Evolutionary conservation across 1,140 invertebrate genomes (phyloP), one percentile per base, ranked within the genome.

Genomic region (Ostrea edulis): DNA sequence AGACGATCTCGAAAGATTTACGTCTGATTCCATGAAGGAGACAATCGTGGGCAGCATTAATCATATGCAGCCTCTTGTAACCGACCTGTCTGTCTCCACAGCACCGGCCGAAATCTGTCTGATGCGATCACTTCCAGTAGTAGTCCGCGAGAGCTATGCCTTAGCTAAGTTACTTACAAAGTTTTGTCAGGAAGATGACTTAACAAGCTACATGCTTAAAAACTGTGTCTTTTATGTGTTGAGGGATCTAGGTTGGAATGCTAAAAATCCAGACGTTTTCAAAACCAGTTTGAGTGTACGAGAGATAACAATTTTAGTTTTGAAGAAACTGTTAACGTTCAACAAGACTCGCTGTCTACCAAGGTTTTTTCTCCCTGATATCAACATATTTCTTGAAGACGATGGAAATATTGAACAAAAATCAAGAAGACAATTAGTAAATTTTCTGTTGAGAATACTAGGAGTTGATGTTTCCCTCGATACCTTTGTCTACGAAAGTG

Each of bases 361-460:
- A 52, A 84, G 77, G 54, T 89, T 82, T 51, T 82, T 29, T n/a
- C 20, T 77, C 84, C 86, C 86, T 65, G 81, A 58, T 25, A 53
- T 55, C 12, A 54, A 53, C 58, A 68, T 82, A 82, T 87, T 86
- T 68, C 54, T 20, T 22, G 44, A 25, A 68, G 44, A 20, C n/a
- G 55, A 62, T 62, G 55, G n/a, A 7, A 17, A n/a, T 20, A 17
- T n/a, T 62, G 20, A 20, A 17, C 55, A 58, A 58, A 58, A 3
- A 17, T 58, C 55, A 14, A 58, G 12, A 62, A 62, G 55, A 62
- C 17, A 8, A 62, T 7, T 0, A 62, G 55, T n/a, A n/a, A 20
- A 62, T 20, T 20, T 14, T 5, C 17, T 62, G 0, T 62, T 62
- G 55, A 62, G 17, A 62, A 62, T 62, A n/a, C 17, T 62, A 17